Percentiles rank a stretch among this genome's conserved stretches.
Evolutionary conservation across 2,797 vertebrate species (phyloP).

Genomic region (Vipera latastei): DNA sequence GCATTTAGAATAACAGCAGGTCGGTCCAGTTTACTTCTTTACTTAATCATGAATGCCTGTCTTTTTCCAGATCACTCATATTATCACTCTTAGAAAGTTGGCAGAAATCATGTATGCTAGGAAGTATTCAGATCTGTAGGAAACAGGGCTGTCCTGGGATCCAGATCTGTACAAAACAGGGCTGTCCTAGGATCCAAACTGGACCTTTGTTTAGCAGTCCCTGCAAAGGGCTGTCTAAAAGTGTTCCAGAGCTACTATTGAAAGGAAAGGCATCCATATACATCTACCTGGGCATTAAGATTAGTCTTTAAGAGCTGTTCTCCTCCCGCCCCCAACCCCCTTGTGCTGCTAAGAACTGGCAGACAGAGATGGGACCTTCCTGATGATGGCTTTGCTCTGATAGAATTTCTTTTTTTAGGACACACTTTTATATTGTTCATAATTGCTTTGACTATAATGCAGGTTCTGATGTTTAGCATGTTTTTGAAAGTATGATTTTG

Average conservation of each 20-base stretch:
- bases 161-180: background rate
- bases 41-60: background rate
- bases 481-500: background rate
- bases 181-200: background rate
- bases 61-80: background rate
- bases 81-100: background rate
- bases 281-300: background rate
- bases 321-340: rapidly evolving
- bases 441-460: background rate
- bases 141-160: too few species aligned
- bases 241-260: background rate
- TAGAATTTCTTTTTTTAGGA: background rate
- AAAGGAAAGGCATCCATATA: background rate
- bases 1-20: background rate
- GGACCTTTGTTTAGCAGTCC: background rate
- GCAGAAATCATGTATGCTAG: background rate
- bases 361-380: background rate
- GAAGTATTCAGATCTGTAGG: background rate
- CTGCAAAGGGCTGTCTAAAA: background rate
- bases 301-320: background rate
- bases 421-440: background rate
- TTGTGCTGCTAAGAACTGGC: background rate
- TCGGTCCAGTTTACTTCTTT: background rate
- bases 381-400: background rate
- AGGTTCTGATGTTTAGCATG: background rate